These are phyloP conservation scores for Neosilurus mollespiculum DNA, from an alignment of 2,797 vertebrate species.

Conservation along the genomic window DNA sequence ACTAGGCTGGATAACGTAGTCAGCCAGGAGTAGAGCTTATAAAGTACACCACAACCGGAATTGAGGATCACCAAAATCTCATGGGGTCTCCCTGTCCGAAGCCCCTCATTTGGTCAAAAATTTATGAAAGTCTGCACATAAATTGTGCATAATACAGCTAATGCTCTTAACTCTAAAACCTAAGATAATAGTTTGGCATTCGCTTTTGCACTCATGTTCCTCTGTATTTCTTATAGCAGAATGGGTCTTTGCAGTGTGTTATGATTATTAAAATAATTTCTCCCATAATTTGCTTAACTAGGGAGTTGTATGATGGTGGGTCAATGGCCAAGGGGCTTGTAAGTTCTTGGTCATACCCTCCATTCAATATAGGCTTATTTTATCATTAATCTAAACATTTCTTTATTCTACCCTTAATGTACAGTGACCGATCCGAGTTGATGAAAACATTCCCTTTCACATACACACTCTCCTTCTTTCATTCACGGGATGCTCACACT, in stretches of 20 bases:
- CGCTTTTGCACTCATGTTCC: not conserved
- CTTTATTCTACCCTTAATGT: not conserved
- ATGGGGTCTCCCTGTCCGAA: too few relatives aligned
- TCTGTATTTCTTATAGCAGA: not conserved
- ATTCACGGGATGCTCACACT: slow-evolving; percentile 2
- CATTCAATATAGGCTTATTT: slow-evolving; percentile 69
- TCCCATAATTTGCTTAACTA: slow-evolving; percentile 74
- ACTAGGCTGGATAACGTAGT: too few relatives aligned
- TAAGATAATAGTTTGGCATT: not conserved
- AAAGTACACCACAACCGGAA: too few relatives aligned
- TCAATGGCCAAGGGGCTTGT: slow-evolving; percentile 22
- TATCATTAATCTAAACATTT: slow-evolving; percentile 42
- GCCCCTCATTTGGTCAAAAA: too few relatives aligned
- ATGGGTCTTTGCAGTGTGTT: slow-evolving; percentile 53
- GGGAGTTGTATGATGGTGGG: slow-evolving; percentile 59
- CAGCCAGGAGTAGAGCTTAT: too few relatives aligned
- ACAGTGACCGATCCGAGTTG: slow-evolving; percentile 33
- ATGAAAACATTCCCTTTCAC: slow-evolving; percentile 29
- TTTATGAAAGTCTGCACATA: too few relatives aligned
- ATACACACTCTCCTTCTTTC: slow-evolving; percentile 16
- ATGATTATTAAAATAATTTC: slow-evolving; percentile 64
- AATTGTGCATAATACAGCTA: too few relatives aligned
- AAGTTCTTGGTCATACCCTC: slow-evolving; percentile 56
- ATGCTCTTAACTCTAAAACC: too few relatives aligned
- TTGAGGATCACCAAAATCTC: too few relatives aligned